Evolutionary conservation across 2,888 invertebrate species (phyloP).

Genomic region (Boloria selene): DNA sequence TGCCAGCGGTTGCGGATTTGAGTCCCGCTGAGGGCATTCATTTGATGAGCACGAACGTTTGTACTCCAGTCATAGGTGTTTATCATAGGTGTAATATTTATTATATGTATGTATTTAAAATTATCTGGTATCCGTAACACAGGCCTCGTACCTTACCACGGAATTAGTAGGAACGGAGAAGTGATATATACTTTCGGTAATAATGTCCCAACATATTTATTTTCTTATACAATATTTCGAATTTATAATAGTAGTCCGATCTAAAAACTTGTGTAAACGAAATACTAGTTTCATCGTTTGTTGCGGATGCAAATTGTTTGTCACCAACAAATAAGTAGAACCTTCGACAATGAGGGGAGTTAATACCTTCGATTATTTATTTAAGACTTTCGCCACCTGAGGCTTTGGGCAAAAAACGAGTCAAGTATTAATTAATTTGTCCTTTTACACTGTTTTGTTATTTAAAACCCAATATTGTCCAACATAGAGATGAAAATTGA

Average conservation of each 20-base stretch:
- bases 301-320: conserved; percentile 40
- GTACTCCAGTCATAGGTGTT: no score
- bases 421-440: conserved; percentile 56
- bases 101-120: no score
- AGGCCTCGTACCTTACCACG: no score
- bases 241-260: background rate
- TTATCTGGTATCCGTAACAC: no score
- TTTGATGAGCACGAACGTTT: no score
- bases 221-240: no score
- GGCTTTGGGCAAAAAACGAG: conserved; percentile 63
- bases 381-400: conserved; percentile 75
- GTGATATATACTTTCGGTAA: no score
- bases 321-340: conserved; percentile 44
- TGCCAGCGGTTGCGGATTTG: no score
- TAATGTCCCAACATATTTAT: no score
- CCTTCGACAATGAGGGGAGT: conserved; percentile 64
- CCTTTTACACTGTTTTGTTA: conserved; percentile 18
- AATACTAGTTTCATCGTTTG: conserved; percentile 16
- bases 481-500: conserved; percentile 9
- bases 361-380: conserved; percentile 77
- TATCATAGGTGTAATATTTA: no score
- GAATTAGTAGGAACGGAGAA: no score
- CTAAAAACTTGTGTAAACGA: background rate
- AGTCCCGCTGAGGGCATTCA: no score
- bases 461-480: conserved; percentile 40